These are phyloP conservation scores for Caradrina kadenii DNA, from an alignment of 2,888 invertebrate genomes.

Conservation along the genomic window DNA sequence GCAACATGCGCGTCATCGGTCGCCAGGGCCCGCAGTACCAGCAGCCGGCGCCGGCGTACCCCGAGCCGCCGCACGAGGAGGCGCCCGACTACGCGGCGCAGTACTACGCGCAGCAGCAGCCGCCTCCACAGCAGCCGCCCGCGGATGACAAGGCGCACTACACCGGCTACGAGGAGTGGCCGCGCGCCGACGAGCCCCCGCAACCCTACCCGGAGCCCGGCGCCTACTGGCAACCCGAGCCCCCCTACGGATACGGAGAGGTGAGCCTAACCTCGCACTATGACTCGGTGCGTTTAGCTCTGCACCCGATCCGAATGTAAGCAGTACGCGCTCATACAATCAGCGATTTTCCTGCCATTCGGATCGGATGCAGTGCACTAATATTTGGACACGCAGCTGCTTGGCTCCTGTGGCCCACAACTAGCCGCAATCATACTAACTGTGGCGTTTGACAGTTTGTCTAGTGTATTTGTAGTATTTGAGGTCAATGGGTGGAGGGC, in stretches of 20 bases:
- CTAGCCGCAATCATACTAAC: neutral
- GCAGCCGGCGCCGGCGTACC: slow-evolving; percentile 58
- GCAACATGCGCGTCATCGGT: neutral
- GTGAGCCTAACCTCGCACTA: slow-evolving; percentile 62
- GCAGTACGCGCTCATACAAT: neutral
- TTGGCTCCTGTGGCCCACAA: neutral
- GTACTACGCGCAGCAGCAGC: slow-evolving; percentile 66
- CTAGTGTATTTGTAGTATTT: neutral
- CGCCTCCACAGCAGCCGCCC: slow-evolving; percentile 39
- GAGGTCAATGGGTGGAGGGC: slow-evolving; percentile 37
- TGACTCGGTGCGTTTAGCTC: too few relatives aligned
- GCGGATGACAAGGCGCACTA: slow-evolving; percentile 54
- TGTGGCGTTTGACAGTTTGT: too few relatives aligned
- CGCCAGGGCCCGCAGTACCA: slow-evolving; percentile 68
- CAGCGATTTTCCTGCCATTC: neutral
- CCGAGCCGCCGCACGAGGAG: slow-evolving; percentile 63
- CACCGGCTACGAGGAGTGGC: slow-evolving; percentile 64
- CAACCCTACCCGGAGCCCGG: slow-evolving; percentile 68
- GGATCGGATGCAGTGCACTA: neutral
- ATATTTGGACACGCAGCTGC: slow-evolving; percentile 1
- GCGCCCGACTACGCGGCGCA: slow-evolving; percentile 69
- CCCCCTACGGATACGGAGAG: slow-evolving; percentile 70
- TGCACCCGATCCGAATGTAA: too few relatives aligned
- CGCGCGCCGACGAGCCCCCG: slow-evolving; percentile 65
- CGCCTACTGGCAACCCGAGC: slow-evolving; percentile 72